Evolutionary conservation across 2,797 vertebrate genomes (phyloP).

Genomic region (Crocodylus rhombifer): DNA sequence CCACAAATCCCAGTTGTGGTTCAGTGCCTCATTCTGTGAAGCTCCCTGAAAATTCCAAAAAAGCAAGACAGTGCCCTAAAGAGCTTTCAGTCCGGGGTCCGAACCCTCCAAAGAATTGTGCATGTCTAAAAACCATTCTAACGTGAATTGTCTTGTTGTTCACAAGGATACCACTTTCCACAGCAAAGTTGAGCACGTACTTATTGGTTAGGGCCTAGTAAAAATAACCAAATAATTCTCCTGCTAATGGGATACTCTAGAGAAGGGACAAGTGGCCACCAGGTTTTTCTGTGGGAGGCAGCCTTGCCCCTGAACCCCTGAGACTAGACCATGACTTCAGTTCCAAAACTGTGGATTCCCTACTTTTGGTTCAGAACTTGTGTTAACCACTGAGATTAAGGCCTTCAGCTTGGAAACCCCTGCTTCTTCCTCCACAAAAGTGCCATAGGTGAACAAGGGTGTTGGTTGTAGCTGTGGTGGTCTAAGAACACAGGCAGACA

Average conservation of each 20-base stretch:
- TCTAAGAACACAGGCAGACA: no score
- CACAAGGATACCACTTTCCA: not conserved
- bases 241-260: not conserved
- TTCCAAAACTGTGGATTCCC: not conserved
- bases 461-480: no score
- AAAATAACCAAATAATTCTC: not conserved
- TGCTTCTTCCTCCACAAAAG: not conserved
- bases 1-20: not conserved
- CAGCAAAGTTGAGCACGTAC: not conserved
- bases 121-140: fast-evolving
- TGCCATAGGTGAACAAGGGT: not conserved
- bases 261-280: not conserved
- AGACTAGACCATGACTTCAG: not conserved
- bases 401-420: fast-evolving
- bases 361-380: not conserved
- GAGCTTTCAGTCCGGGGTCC: fast-evolving
- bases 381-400: not conserved
- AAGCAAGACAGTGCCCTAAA: fast-evolving
- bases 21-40: not conserved
- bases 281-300: not conserved
- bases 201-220: not conserved
- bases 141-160: not conserved
- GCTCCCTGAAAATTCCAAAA: not conserved
- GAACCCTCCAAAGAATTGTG: fast-evolving
- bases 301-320: not conserved